phyloP scores from a whole-genome alignment of 1,140 invertebrate species.

The Bombus polaris region DNA sequence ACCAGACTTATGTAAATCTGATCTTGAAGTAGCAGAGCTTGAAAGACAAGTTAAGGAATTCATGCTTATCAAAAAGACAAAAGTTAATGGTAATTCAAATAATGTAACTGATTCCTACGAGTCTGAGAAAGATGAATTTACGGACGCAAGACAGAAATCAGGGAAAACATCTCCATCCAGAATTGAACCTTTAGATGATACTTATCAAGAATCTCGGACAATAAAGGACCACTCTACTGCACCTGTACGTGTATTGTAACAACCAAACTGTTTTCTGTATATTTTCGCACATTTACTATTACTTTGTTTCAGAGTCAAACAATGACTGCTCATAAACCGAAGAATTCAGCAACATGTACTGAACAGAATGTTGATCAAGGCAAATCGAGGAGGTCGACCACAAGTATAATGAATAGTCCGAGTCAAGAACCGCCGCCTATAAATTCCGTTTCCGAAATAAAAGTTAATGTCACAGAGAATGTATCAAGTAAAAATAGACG shows the following conservation, averaged over 20 bases:
- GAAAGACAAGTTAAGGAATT: constrained; percentile 67
- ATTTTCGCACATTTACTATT: neutral
- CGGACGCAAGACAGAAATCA: neutral
- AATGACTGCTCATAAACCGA: neutral
- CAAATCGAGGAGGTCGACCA: constrained; percentile 7
- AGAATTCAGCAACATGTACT: constrained; percentile 23
- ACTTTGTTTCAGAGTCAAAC: constrained; percentile 22
- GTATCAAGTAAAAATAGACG: neutral
- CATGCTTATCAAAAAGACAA: constrained; percentile 22
- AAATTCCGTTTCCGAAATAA: neutral
- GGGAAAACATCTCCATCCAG: neutral
- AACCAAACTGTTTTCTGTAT: neutral
- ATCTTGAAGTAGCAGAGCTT: constrained; percentile 67
- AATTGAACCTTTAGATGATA: constrained; percentile 10
- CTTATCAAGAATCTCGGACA: neutral
- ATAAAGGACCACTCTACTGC: constrained; percentile 9
- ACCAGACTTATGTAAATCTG: constrained; percentile 65
- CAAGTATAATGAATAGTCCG: constrained; percentile 1
- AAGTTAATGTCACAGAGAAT: neutral
- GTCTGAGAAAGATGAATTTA: neutral
- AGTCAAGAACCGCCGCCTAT: neutral
- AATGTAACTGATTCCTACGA: neutral
- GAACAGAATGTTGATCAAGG: constrained; percentile 35
- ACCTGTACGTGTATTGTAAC: constrained; percentile 9
- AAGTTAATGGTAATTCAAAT: constrained; percentile 46